Base-by-base conservation (phyloP, 2,888 invertebrate genomes). In the Blomia tropicalis region DNA sequence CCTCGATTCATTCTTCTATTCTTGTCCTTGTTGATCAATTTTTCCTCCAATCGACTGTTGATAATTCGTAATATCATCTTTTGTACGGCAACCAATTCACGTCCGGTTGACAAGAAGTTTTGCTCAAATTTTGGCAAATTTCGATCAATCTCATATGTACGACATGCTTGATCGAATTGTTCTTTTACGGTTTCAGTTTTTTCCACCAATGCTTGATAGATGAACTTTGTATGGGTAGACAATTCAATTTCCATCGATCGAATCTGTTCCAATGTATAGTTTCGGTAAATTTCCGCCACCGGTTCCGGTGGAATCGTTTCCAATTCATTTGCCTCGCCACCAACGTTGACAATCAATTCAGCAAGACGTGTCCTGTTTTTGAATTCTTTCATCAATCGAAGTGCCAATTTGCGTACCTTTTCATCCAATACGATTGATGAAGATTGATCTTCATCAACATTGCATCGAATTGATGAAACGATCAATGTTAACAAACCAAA, bases 31-130 rank as follows among this genome's bases (percentile, higher is more conserved):
- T 14, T 14, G 14, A n/a, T 47, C 51, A 47, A 47, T 19, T 47
- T 47, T 29, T 56, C 14, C 29, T 56, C 56, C 56, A 56, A 36
- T 31, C 29, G 25, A 27, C n/a, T 19, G 29, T 56, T 56, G 30
- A 56, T 56, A 29, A 56, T 56, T 56, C 56, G 31, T n/a, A 56
- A 19, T 11, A 56, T 30, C 56, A 56, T 56, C 29, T 56, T 56
- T 7, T 56, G 56, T 31, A 56, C 11, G 2, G 56, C 25, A n/a
- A 56, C 56, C 3, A 56, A 2, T 27, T 56, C 25, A 22, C 29
- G 11, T 14, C 56, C 56, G 4, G 56, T 56, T 2, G 2, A 11
- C 14, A 56, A n/a, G 19, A 56, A 56, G 11, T 56, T n/a, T 31
- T 29, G 14, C 29, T 56, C 56, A 11, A 56, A 56, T 25, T 27